Conservation (phyloP, 2,888 invertebrate species). For the Pardosa pseudoannulata region DNA sequence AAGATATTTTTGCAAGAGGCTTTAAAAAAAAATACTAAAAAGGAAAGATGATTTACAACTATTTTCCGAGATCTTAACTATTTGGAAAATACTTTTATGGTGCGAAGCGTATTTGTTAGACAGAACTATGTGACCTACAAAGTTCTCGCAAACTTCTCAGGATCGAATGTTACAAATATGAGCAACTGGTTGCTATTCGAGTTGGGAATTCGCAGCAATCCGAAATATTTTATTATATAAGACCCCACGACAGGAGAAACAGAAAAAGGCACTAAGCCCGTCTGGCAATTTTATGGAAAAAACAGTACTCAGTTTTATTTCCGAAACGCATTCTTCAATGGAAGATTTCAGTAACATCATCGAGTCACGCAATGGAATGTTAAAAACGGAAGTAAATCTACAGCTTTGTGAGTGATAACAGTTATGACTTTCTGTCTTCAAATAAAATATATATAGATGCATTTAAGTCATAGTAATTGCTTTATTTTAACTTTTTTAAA, state of each 20-base stretch:
- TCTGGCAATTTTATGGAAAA: neutral
- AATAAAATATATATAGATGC: no score
- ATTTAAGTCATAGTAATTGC: no score
- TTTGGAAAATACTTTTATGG: neutral
- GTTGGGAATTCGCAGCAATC: neutral
- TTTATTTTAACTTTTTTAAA: no score
- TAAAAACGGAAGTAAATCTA: no score
- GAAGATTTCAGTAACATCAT: no score
- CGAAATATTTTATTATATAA: neutral
- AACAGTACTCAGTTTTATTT: no score
- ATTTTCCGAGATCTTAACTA: neutral
- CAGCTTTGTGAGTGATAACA: no score
- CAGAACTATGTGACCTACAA: neutral
- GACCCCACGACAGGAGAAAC: neutral
- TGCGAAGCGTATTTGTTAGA: neutral
- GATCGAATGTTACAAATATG: neutral
- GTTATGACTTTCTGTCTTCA: no score
- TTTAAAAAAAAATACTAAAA: neutral
- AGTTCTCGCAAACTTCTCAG: neutral
- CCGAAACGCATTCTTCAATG: no score
- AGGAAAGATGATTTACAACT: slow-evolving; percentile 6
- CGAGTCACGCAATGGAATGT: no score
- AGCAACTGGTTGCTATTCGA: neutral
- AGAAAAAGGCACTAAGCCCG: neutral
- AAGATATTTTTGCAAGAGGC: neutral